These are phyloP conservation scores for Drosophila percnosoma DNA, from an alignment of 2,888 invertebrate genomes.

Conservation along the genomic window DNA sequence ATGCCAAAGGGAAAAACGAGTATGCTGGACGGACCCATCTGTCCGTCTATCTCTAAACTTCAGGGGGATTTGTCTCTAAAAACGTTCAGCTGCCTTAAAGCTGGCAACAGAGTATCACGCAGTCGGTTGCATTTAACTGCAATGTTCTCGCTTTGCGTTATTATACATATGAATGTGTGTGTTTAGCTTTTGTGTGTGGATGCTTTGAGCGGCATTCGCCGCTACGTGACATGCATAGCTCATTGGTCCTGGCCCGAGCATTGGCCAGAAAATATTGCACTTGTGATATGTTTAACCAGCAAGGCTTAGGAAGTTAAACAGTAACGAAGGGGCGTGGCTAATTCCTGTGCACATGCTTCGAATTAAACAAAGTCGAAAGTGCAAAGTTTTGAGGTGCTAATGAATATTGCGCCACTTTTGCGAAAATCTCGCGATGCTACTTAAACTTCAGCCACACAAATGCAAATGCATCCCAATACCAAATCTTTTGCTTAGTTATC, in stretches of 20 bases:
- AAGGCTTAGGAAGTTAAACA: constrained; percentile 1
- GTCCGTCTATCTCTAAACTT: background rate
- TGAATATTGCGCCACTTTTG: constrained; percentile 75
- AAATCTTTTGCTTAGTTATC: constrained; percentile 39
- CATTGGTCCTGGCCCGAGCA: constrained; percentile 65
- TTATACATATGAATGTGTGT: constrained; percentile 18
- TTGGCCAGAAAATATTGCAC: constrained; percentile 73
- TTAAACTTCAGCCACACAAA: constrained; percentile 40
- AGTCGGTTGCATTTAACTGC: background rate
- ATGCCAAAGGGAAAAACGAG: background rate
- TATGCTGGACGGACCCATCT: background rate
- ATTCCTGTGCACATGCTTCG: constrained; percentile 20
- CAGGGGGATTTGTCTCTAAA: background rate
- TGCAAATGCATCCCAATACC: constrained; percentile 46
- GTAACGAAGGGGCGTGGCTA: background rate
- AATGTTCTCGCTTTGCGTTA: background rate
- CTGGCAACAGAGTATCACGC: background rate
- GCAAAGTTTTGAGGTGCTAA: constrained; percentile 69
- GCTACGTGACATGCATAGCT: constrained; percentile 79
- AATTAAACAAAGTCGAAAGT: constrained; percentile 23
- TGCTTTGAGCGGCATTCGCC: constrained; percentile 52
- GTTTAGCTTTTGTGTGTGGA: constrained; percentile 16
- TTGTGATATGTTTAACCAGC: constrained; percentile 75
- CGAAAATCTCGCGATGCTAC: constrained; percentile 42
- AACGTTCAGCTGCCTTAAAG: background rate